Evolutionary conservation across 1,140 invertebrate species (phyloP).

Genomic region (Cherax destructor): DNA sequence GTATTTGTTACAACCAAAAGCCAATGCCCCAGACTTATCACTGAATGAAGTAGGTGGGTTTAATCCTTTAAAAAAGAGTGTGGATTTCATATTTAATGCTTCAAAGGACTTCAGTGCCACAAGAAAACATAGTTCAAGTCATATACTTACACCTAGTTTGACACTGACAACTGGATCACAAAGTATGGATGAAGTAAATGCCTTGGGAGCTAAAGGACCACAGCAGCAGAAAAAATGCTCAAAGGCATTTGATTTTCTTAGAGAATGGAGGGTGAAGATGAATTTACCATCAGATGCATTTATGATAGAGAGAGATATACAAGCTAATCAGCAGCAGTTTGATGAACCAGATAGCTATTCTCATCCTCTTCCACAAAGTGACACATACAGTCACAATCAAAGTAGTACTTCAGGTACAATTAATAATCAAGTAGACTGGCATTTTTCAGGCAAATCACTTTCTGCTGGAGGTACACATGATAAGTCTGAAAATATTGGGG

Average conservation of each 20-base stretch:
- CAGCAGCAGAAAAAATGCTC: conserved; percentile 21
- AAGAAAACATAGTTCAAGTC: background rate
- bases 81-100: conserved; percentile 4
- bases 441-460: conserved; percentile 18
- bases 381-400: conserved; percentile 9
- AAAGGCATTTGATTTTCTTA: conserved; percentile 57
- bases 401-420: background rate
- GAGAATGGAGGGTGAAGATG: conserved; percentile 45
- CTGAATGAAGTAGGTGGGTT: background rate
- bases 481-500: background rate
- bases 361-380: background rate
- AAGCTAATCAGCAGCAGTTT: background rate
- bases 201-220: background rate
- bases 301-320: conserved; percentile 30
- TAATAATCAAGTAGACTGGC: conserved; percentile 8
- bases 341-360: background rate
- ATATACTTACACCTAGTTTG: conserved; percentile 21
- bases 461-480: background rate
- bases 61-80: background rate
- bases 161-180: background rate
- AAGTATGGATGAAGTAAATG: conserved; percentile 4
- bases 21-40: background rate
- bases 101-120: background rate
- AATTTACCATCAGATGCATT: conserved; percentile 58
- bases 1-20: background rate